Percentiles rank a stretch among this genome's conserved stretches.
Conservation (phyloP, 2,888 invertebrate genomes). For the Erebia epiphron region DNA sequence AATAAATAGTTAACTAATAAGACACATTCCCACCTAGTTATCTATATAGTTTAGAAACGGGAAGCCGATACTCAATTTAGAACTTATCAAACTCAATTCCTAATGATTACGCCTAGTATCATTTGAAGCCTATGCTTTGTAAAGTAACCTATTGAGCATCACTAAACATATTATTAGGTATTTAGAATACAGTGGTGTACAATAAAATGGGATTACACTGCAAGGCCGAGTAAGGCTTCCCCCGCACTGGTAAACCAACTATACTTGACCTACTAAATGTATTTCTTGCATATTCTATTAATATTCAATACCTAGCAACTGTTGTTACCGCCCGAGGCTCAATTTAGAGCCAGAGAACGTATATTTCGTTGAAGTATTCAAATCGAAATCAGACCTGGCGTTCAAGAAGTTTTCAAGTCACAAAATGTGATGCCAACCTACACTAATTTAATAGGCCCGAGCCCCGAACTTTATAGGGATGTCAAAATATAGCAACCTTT, state of each 20-base stretch:
- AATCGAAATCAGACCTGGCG: not conserved
- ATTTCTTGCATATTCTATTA: conserved; percentile 40
- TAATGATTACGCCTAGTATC: conserved; percentile 16
- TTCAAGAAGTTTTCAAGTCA: not conserved
- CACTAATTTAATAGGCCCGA: too few species aligned
- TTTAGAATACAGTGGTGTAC: conserved; percentile 43
- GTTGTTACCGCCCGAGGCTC: conserved; percentile 4
- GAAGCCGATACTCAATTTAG: not conserved
- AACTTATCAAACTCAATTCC: conserved; percentile 8
- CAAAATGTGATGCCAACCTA: too few species aligned
- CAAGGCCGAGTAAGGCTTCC: conserved; percentile 70
- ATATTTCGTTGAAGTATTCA: conserved; percentile 5
- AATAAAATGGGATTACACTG: conserved; percentile 67
- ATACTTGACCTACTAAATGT: conserved; percentile 65
- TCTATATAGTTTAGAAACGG: not conserved
- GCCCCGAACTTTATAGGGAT: too few species aligned
- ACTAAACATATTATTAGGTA: conserved; percentile 8
- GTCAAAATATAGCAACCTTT: too few species aligned
- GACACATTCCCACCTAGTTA: too few species aligned
- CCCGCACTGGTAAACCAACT: conserved; percentile 42
- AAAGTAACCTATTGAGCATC: conserved; percentile 18
- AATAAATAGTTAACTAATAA: too few species aligned
- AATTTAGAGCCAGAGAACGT: conserved; percentile 4
- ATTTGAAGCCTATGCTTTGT: not conserved
- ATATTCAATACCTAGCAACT: conserved; percentile 30